phyloP scores from a whole-genome alignment of 2,113 vertebrate genomes.

The Ptilorrhoa leucosticta region DNA sequence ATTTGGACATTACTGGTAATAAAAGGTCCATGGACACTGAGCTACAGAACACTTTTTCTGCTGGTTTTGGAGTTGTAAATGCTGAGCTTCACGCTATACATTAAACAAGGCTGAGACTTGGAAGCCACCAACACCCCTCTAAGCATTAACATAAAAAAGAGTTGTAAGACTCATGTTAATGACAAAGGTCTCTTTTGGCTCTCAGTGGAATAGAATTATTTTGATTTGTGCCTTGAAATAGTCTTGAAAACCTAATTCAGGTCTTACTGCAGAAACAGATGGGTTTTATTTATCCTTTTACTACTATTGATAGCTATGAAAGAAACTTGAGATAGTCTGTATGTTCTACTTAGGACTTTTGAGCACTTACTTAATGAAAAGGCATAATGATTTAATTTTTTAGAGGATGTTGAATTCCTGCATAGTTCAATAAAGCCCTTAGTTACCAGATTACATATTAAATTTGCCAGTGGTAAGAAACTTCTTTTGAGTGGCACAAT shows the following conservation, averaged over 20 bases:
- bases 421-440: not conserved
- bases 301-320: not conserved
- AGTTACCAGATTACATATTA: conserved; percentile 16
- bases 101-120: not conserved
- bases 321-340: not conserved
- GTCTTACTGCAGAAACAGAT: not conserved
- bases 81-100: not conserved
- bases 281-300: conserved; percentile 3
- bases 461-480: conserved; percentile 15
- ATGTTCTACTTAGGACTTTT: conserved; percentile 2
- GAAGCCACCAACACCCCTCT: not conserved
- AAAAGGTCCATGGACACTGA: not conserved
- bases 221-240: not conserved
- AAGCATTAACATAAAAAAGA: not conserved
- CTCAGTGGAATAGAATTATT: not conserved
- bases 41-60: not conserved
- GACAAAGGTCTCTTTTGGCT: not conserved
- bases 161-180: not conserved
- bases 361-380: not conserved
- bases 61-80: not conserved
- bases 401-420: not conserved
- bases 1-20: not conserved
- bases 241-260: not conserved
- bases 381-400: conserved; percentile 12
- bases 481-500: not conserved